These are phyloP conservation scores for Sabellastarte sp. DNA, from an alignment of 2,888 invertebrate genomes.

Conservation along the genomic window DNA sequence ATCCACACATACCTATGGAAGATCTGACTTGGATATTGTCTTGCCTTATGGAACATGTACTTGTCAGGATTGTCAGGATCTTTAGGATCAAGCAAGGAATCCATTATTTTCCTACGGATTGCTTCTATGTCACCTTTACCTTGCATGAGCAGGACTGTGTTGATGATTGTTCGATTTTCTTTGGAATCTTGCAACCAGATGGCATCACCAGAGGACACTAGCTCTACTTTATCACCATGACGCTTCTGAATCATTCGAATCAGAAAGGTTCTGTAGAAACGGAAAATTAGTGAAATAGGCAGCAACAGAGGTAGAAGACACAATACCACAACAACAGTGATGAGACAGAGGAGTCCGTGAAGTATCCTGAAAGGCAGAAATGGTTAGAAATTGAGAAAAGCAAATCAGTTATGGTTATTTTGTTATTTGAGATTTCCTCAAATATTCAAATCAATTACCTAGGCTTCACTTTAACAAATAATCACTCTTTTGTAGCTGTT, in stretches of 20 bases:
- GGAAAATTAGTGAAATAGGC: slow-evolving; percentile 13
- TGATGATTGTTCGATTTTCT: slow-evolving; percentile 24
- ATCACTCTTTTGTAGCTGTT: too few relatives aligned
- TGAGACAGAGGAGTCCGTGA: not conserved
- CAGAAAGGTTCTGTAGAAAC: slow-evolving; percentile 11
- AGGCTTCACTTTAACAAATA: too few relatives aligned
- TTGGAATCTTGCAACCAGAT: slow-evolving; percentile 28
- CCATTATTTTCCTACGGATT: not conserved
- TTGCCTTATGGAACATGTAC: slow-evolving; percentile 15
- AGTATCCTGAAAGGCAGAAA: too few relatives aligned
- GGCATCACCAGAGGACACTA: slow-evolving; percentile 18
- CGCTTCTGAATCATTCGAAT: slow-evolving; percentile 3
- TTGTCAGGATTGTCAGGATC: slow-evolving; percentile 13
- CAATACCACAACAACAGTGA: not conserved
- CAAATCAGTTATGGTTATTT: too few relatives aligned
- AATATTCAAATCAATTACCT: too few relatives aligned
- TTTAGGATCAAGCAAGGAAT: slow-evolving; percentile 14
- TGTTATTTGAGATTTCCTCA: too few relatives aligned
- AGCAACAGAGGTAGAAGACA: slow-evolving; percentile 2
- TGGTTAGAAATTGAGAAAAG: too few relatives aligned
- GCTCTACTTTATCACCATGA: not conserved
- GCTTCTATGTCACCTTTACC: slow-evolving; percentile 15
- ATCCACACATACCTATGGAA: slow-evolving; percentile 26
- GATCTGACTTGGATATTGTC: slow-evolving; percentile 15
- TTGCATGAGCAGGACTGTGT: slow-evolving; percentile 16